Base-by-base conservation (phyloP, 2,888 invertebrate genomes). In the Nomada hirtipes region DNA sequence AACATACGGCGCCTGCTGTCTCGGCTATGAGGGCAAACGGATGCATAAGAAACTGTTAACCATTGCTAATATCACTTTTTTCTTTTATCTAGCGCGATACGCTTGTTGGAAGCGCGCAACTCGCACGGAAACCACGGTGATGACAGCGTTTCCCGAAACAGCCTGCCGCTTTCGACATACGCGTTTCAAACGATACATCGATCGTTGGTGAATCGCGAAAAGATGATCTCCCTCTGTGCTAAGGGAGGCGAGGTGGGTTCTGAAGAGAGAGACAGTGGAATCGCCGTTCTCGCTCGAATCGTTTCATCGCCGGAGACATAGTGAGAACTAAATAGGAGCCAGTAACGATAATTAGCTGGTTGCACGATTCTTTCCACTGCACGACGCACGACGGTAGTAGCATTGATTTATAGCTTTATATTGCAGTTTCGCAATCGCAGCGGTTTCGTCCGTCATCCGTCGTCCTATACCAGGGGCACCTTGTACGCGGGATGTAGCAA, bases 281-380 rank as follows among this genome's bases (percentile, higher is more conserved):
- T 29, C 65, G 13, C 11, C 15, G 18, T 29, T 10, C 44, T 47
- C 26, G 65, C 47, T 29, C 29, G 63, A 47, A 29, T 67, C 52
- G 70, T 47, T 47, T 26, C 9, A 18, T 7, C 23, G 29, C 57
- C 15, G 50, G 20, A 4, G 70, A 36, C 60, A 52, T 52, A 20
- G 29, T 52, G 52, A 50, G 20, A 36, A 36, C 4, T 36, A 7
- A 60, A 29, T 29, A 20, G 53, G 15, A 52, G 26, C 64, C 26
- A 55, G 57, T 26, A 69, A 64, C 72, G 72, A 72, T 72, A 72
- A 44, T 55, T 72, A 64, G 26, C 53, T 53, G 63, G 29, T 64
- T 64, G 29, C 72, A 55, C 42, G 63, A 63, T 63, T 64, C 63
- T 61, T 59, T 60, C 26, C 23, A 18, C 1, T 15, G 9, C 20